Conservation (phyloP, 2,888 invertebrate species). For the Eudemis profundana region DNA sequence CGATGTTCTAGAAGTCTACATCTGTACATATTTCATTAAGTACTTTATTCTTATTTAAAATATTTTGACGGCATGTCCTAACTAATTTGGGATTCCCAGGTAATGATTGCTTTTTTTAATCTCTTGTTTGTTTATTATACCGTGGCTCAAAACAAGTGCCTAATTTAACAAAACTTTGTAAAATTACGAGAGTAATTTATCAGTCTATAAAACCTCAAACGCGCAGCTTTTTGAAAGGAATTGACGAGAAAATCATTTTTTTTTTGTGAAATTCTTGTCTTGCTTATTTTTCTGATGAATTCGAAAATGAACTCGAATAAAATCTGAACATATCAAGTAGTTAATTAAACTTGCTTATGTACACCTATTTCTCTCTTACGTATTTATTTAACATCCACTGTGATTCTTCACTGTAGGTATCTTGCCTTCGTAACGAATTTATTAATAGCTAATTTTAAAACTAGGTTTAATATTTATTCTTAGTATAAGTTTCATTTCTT, state of each 20-base stretch:
- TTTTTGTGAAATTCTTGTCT: slow-evolving; percentile 1
- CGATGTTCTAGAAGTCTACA: background rate
- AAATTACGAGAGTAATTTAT: no score
- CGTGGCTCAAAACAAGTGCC: no score
- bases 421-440: slow-evolving; percentile 81
- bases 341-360: slow-evolving; percentile 32
- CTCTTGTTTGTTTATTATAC: no score
- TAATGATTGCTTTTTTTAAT: no score
- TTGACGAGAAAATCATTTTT: background rate
- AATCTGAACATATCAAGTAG: slow-evolving; percentile 37
- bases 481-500: slow-evolving; percentile 54
- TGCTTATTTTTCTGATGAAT: background rate
- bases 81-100: no score
- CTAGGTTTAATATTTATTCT: slow-evolving; percentile 51
- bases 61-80: no score
- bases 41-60: no score
- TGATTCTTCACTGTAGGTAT: slow-evolving; percentile 62
- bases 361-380: slow-evolving; percentile 47
- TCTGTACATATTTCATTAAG: background rate
- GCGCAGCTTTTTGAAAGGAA: slow-evolving; percentile 2
- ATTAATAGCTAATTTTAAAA: slow-evolving; percentile 54
- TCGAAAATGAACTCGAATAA: slow-evolving; percentile 36
- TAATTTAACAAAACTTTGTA: no score
- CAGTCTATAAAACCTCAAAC: no score
- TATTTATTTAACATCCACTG: slow-evolving; percentile 61